These are phyloP conservation scores for Recurvirostra avosetta DNA, from an alignment of 2,113 vertebrate species.

Conservation along the genomic window DNA sequence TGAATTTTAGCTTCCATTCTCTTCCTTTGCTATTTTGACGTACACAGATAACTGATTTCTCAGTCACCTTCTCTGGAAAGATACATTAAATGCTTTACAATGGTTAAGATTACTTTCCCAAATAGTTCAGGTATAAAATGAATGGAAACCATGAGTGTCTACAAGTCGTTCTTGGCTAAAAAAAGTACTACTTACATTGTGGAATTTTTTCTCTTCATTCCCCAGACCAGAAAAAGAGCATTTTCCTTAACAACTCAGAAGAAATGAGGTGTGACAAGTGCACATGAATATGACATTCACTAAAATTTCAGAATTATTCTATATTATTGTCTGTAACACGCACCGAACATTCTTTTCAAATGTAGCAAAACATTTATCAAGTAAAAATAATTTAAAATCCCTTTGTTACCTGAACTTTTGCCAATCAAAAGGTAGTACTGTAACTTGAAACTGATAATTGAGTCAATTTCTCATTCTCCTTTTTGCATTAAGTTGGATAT, in stretches of 20 bases:
- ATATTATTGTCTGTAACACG: not conserved
- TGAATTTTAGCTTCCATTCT: not conserved
- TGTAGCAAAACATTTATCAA: not conserved
- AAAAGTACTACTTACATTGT: not conserved
- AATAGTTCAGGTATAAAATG: not conserved
- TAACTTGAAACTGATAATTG: not conserved
- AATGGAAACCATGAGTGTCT: not conserved
- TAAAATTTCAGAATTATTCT: not conserved
- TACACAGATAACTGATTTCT: not conserved
- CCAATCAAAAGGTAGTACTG: not conserved
- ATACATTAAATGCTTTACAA: not conserved
- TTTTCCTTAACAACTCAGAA: slow-evolving; percentile 7
- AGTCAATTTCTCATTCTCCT: not conserved
- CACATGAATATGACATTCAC: not conserved
- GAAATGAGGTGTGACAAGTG: slow-evolving; percentile 1
- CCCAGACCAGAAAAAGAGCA: not conserved
- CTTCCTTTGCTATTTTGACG: not conserved
- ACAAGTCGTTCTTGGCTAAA: not conserved
- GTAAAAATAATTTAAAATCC: not conserved
- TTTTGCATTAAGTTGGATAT: not conserved
- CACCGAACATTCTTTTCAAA: not conserved
- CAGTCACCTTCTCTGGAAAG: not conserved
- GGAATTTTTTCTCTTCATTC: not conserved
- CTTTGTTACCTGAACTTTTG: not conserved
- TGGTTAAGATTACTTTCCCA: not conserved